Evolutionary conservation across 2,797 vertebrate genomes (phyloP).

Genomic region (Sebastes miniatus): DNA sequence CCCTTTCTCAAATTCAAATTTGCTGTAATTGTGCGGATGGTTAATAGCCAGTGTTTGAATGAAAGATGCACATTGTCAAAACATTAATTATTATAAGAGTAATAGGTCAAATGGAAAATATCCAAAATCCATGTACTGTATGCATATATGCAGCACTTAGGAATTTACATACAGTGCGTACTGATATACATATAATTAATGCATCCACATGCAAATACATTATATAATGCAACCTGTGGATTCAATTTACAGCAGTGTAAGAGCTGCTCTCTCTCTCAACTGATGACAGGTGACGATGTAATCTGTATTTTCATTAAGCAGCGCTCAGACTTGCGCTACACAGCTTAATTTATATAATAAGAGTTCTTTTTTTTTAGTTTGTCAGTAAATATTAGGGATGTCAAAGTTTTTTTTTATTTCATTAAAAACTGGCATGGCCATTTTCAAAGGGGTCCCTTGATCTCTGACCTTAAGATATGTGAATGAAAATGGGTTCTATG

Average conservation of each 20-base stretch:
- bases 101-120: neutral
- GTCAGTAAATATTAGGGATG: no score
- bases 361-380: no score
- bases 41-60: neutral
- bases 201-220: neutral
- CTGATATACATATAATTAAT: neutral
- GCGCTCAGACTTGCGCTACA: neutral
- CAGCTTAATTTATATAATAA: neutral
- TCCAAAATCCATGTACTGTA: neutral
- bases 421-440: no score
- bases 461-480: no score
- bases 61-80: neutral
- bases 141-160: neutral
- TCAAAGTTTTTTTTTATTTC: no score
- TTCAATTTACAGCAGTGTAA: neutral
- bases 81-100: neutral
- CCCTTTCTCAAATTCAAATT: neutral
- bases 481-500: no score
- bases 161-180: neutral
- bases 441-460: no score
- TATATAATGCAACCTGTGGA: neutral
- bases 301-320: neutral
- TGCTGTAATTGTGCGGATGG: neutral
- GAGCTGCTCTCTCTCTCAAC: neutral
- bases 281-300: neutral